Evolutionary conservation across 2,888 invertebrate genomes (phyloP).

Genomic region (Watsonalla binaria): DNA sequence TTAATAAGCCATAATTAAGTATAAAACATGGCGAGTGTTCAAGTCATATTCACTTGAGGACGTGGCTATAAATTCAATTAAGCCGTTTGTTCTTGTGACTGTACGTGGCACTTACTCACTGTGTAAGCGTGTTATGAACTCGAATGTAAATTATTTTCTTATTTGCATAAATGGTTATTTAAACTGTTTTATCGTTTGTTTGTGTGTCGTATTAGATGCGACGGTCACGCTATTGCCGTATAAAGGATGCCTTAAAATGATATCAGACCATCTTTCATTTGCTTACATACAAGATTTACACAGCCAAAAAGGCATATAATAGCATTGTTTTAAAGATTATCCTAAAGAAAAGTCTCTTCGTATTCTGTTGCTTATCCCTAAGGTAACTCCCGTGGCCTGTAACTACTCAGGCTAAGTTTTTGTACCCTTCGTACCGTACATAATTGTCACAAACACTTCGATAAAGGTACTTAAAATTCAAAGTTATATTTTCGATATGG

Average conservation of each 20-base stretch:
- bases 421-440: too few relatives aligned
- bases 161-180: constrained; percentile 59
- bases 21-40: constrained; percentile 45
- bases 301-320: too few relatives aligned
- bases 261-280: neutral
- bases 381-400: too few relatives aligned
- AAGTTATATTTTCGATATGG: too few relatives aligned
- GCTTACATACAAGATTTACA: constrained; percentile 13
- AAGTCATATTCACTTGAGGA: constrained; percentile 72
- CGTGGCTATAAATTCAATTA: constrained; percentile 76
- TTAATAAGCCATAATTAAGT: constrained; percentile 54
- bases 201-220: constrained; percentile 32
- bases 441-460: too few relatives aligned
- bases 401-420: too few relatives aligned
- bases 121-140: constrained; percentile 52
- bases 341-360: too few relatives aligned
- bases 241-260: neutral
- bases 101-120: constrained; percentile 32
- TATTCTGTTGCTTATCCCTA: too few relatives aligned
- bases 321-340: too few relatives aligned
- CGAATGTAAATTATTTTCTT: constrained; percentile 54
- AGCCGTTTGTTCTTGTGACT: constrained; percentile 41
- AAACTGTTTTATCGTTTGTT: constrained; percentile 50
- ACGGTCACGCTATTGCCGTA: constrained; percentile 8
- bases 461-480: too few relatives aligned